phyloP scores from a whole-genome alignment of 2,797 vertebrate species.

The Spinus olivaceus region DNA sequence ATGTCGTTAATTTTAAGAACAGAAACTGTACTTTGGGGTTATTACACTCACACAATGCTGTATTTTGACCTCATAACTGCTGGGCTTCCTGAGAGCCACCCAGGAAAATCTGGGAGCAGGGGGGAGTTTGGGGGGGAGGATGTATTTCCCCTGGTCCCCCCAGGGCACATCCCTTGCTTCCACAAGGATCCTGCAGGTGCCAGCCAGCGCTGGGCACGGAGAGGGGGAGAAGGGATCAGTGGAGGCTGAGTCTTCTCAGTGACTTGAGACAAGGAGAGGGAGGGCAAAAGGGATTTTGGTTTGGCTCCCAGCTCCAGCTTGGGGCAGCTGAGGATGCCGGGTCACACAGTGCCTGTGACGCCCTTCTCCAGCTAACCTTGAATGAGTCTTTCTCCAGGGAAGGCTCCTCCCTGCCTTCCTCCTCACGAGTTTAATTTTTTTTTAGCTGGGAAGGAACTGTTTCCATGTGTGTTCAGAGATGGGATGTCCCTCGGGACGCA shows the following conservation, averaged over 20 bases:
- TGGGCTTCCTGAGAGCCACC: background rate
- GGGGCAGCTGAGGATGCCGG: background rate
- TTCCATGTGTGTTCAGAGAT: background rate
- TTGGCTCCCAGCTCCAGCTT: background rate
- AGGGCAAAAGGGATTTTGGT: background rate
- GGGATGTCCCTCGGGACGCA: background rate
- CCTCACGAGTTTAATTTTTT: background rate
- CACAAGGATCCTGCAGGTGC: accelerated
- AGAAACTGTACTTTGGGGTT: background rate
- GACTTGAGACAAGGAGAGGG: background rate
- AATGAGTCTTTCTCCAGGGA: background rate
- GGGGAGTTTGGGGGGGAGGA: accelerated
- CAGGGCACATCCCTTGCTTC: background rate
- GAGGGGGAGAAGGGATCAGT: background rate
- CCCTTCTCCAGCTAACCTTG: background rate
- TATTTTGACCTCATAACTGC: background rate
- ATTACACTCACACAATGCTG: background rate
- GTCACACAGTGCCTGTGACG: accelerated
- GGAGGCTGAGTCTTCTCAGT: background rate
- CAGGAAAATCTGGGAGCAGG: background rate
- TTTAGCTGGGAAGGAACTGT: background rate
- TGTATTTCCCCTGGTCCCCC: accelerated
- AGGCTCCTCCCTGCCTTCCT: background rate
- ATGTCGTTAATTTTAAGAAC: background rate
- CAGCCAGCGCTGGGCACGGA: accelerated